A percentile compares a stretch with the other conserved stretches of the same genome.
These are phyloP conservation scores for Achlya flavicornis DNA, from an alignment of 2,888 invertebrate species.

Conservation along the genomic window DNA sequence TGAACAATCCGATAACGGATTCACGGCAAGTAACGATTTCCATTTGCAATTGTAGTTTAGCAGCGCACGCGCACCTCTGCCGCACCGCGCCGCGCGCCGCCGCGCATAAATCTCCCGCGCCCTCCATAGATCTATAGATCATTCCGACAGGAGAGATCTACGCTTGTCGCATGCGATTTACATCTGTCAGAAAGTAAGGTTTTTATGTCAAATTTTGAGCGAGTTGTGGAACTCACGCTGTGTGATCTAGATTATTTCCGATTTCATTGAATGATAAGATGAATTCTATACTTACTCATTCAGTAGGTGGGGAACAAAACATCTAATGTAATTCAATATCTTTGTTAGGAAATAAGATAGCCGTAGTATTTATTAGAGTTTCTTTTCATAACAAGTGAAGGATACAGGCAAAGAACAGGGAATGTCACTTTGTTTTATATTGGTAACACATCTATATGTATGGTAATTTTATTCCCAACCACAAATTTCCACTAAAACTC, in stretches of 20 bases:
- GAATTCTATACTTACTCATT: too few relatives aligned
- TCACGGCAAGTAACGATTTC: constrained; percentile 20
- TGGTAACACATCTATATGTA: too few relatives aligned
- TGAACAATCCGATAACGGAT: constrained; percentile 25
- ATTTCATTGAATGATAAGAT: constrained; percentile 14
- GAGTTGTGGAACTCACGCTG: constrained; percentile 8
- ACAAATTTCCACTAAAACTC: too few relatives aligned
- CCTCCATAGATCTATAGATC: constrained; percentile 47
- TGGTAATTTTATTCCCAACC: too few relatives aligned
- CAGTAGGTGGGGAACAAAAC: not conserved
- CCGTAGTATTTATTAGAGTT: too few relatives aligned
- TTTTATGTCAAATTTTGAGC: constrained; percentile 23
- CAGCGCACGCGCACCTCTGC: constrained; percentile 22
- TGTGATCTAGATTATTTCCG: constrained; percentile 6
- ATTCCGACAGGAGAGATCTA: constrained; percentile 47
- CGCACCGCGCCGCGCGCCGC: constrained; percentile 17
- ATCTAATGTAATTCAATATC: not conserved
- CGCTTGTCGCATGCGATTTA: constrained; percentile 40
- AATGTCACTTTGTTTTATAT: too few relatives aligned
- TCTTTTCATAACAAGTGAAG: too few relatives aligned
- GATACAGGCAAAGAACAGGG: too few relatives aligned
- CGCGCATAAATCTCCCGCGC: constrained; percentile 38
- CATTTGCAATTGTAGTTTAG: constrained; percentile 33
- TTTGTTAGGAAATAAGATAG: not conserved
- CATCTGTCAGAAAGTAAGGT: constrained; percentile 41